phyloP scores from a whole-genome alignment of 2,113 vertebrate species.

The Ochotona curzoniae region DNA sequence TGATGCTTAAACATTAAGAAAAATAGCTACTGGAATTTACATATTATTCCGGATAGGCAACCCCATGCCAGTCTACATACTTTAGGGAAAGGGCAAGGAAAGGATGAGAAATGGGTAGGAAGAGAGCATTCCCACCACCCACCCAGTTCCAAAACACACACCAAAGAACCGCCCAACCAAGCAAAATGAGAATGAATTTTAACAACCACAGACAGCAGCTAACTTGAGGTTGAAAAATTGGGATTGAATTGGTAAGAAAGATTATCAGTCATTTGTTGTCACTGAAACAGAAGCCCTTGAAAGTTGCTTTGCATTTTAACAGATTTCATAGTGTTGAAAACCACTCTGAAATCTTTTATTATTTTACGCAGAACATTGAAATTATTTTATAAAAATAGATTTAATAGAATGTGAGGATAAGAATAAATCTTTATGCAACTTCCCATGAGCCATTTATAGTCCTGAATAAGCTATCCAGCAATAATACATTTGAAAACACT shows the following conservation, averaged over 20 bases:
- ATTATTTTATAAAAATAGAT: slow-evolving; percentile 71
- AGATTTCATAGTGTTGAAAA: slow-evolving; percentile 79
- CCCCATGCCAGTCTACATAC: slow-evolving; percentile 53
- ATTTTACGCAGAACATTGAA: slow-evolving; percentile 77
- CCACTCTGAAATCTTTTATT: slow-evolving; percentile 79
- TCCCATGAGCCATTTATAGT: slow-evolving; percentile 91
- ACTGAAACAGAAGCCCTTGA: slow-evolving; percentile 82
- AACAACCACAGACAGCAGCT: slow-evolving; percentile 83
- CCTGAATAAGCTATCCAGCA: slow-evolving; percentile 87
- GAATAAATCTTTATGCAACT: slow-evolving; percentile 91
- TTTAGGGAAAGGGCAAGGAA: slow-evolving; percentile 66
- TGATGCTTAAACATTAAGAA: slow-evolving; percentile 65
- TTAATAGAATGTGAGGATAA: slow-evolving; percentile 79
- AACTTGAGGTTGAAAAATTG: slow-evolving; percentile 72
- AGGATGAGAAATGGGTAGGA: slow-evolving; percentile 58
- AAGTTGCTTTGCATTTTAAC: slow-evolving; percentile 77
- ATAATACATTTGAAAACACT: slow-evolving; percentile 88
- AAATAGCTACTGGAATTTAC: slow-evolving; percentile 60
- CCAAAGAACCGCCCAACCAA: slow-evolving; percentile 85
- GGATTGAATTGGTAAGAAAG: slow-evolving; percentile 64
- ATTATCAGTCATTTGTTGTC: slow-evolving; percentile 73
- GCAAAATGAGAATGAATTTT: slow-evolving; percentile 84
- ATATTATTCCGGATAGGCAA: slow-evolving; percentile 58
- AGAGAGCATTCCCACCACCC: slow-evolving; percentile 78
- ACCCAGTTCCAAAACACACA: slow-evolving; percentile 85